Evolutionary conservation across 2,113 vertebrate genomes (phyloP), one percentile per base, ranked within the genome.

Genomic region (Mustelus asterias): DNA sequence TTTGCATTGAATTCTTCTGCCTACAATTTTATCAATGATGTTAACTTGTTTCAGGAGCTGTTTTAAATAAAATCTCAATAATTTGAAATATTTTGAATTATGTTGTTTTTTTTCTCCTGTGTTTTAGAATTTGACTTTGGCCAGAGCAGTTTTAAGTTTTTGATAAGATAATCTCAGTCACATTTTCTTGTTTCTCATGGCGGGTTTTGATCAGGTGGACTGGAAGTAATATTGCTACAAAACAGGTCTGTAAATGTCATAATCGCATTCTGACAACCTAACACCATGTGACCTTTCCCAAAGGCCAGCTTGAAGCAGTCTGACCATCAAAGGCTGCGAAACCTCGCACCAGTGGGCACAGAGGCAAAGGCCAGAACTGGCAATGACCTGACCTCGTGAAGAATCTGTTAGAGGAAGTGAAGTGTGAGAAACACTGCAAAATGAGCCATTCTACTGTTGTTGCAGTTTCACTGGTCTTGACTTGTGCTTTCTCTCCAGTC

Each of bases 271-370:
- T 96, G 96, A 96, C 60, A 83, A 96, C 96, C 95, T 33, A 33
- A n/a, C 96, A 97, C 96, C 96, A 97, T 96, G 86, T 97, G 96
- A 97, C 96, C 96, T 97, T 96, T 96, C 96, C 97, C 96, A 96
- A 96, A 96, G 96, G 96, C 95, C 96, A 96, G 96, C 96, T 96
- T 96, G 69, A 96, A 95, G 96, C 67, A 96, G 96, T 58, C 96
- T 96, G 95, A 95, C 96, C 72, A 95, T 96, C 96, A 67, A 96
- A 96, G 76, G 96, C 95, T 83, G 86, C 76, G 96, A 97, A 96
- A 96, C 96, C 90, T 96, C 96, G 96, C 96, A 96, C 16, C 44
- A 94, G 70, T 97, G 96, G 70, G 96, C 96, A 60, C 95, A 80
- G 65, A 95, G 96, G 97, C 94, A 96, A 95, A 88, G 80, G 95